Evolutionary conservation across 2,113 vertebrate species (phyloP).

Genomic region (Antennarius striatus): DNA sequence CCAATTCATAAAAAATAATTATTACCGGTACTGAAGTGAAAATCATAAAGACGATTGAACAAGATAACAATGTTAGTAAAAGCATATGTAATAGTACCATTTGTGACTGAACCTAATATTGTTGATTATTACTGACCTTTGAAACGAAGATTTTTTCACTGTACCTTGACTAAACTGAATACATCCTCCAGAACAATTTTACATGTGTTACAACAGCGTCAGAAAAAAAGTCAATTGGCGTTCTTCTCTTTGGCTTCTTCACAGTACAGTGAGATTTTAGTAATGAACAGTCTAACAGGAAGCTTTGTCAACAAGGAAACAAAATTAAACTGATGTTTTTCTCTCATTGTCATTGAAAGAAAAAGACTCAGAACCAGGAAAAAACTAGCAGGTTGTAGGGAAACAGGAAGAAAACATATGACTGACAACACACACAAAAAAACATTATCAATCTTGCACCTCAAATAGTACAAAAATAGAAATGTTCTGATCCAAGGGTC

Average conservation of each 20-base stretch:
- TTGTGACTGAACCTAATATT: slow-evolving; percentile 1
- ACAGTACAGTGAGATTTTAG: slow-evolving; percentile 62
- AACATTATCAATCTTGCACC: slow-evolving; percentile 71
- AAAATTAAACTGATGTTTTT: background rate
- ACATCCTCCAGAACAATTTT: background rate
- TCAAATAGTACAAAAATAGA: slow-evolving; percentile 94
- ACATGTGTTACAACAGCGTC: background rate
- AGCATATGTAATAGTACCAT: slow-evolving; percentile 18
- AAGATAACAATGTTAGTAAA: background rate
- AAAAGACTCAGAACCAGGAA: slow-evolving; percentile 17
- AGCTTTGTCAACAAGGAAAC: slow-evolving; percentile 2
- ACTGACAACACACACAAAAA: slow-evolving; percentile 26
- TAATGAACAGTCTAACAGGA: background rate
- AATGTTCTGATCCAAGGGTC: slow-evolving; percentile 85
- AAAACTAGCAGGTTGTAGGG: slow-evolving; percentile 52
- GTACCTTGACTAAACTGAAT: slow-evolving; percentile 18
- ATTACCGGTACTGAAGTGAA: slow-evolving; percentile 39
- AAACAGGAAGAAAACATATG: slow-evolving; percentile 9
- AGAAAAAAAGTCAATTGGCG: slow-evolving; percentile 8
- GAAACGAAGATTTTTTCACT: slow-evolving; percentile 13
- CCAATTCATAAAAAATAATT: slow-evolving; percentile 4
- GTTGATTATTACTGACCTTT: slow-evolving; percentile 19
- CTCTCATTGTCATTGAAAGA: slow-evolving; percentile 1
- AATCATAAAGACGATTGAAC: background rate
- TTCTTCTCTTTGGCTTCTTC: slow-evolving; percentile 55